Evolutionary conservation across 2,888 invertebrate species (phyloP), one percentile per base, ranked within the genome.

Genomic region (Conistra vaccinii): DNA sequence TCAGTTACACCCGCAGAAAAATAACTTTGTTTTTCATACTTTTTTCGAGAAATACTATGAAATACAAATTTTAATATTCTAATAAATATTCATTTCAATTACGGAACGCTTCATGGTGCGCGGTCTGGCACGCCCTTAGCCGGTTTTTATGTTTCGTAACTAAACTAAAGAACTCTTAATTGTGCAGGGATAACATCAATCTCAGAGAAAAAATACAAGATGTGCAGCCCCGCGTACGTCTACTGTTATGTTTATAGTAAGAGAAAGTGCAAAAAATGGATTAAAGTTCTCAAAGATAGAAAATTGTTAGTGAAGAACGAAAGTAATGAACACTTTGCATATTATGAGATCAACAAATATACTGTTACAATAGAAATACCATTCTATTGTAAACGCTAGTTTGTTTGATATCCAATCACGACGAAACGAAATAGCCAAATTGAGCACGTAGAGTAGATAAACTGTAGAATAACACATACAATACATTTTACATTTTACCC

Each of bases 211-310:
- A 71, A 35, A 39, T 17, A 69, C 26, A 39, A 65, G 17, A 70
- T 17, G 29, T 32, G 42, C 55, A 55, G 69, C 3, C 23, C 3
- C 23, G 29, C 14, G 12, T 57, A 45, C 20, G 6, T 42, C 51
- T 42, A 58, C 58, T 6, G 20, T 26, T 26, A 32, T 26, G 6
- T 75, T 29, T 74, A 61, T 6, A 45, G 29, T 48, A 39, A 20
- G 20, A 57, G 58, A 58, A 76, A 65, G 75, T 29, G 65, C 76
- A 42, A 42, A 58, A 42, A 58, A 58, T 65, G 29, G 6, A 75
- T 75, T 76, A 20, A 76, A 55, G 29, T 45, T 51, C 57, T 23
- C 39, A 20, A 57, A 48, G 55, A 35, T 39, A 63, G 39, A 58
- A 45, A n/a, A 74, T 48, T 58, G 9, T 75, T 14, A 74, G 6